phyloP scores from a whole-genome alignment of 2,888 invertebrate genomes.

The Hypsopygia costalis region DNA sequence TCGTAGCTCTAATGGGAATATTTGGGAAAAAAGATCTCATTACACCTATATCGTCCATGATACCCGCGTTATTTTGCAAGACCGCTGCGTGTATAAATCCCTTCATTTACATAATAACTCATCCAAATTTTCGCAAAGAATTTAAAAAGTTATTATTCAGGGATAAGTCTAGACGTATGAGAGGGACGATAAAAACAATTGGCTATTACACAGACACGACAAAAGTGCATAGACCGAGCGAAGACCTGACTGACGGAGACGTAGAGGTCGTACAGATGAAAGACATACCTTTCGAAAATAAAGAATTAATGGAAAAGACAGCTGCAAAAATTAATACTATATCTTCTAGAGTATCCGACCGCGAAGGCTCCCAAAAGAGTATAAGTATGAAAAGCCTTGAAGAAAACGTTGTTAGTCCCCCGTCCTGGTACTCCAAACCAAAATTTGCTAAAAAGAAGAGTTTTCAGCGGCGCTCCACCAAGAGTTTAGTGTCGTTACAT shows the following conservation, averaged over 20 bases:
- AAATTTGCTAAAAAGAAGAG: slow-evolving; percentile 72
- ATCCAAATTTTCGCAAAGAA: slow-evolving; percentile 87
- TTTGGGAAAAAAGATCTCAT: slow-evolving; percentile 82
- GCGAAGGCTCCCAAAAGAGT: slow-evolving; percentile 53
- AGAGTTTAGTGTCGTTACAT: slow-evolving; percentile 40
- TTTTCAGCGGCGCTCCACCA: slow-evolving; percentile 62
- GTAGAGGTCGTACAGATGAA: slow-evolving; percentile 79
- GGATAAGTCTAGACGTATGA: slow-evolving; percentile 59
- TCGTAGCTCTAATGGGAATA: slow-evolving; percentile 87
- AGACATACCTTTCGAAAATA: slow-evolving; percentile 58
- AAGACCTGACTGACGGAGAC: slow-evolving; percentile 67
- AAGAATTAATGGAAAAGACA: slow-evolving; percentile 24
- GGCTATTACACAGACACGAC: slow-evolving; percentile 50
- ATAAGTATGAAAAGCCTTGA: slow-evolving; percentile 63
- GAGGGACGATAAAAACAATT: slow-evolving; percentile 56
- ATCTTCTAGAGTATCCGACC: slow-evolving; percentile 50
- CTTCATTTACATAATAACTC: slow-evolving; percentile 88
- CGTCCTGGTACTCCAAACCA: slow-evolving; percentile 77
- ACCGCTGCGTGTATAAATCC: slow-evolving; percentile 91
- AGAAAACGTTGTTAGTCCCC: slow-evolving; percentile 57
- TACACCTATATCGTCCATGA: slow-evolving; percentile 86
- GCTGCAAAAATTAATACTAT: slow-evolving; percentile 43
- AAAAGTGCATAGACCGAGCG: slow-evolving; percentile 55
- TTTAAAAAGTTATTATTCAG: slow-evolving; percentile 64
- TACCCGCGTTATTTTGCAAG: slow-evolving; percentile 90